Evolutionary conservation across 2,113 vertebrate genomes (phyloP), one percentile per base, ranked within the genome.

Genomic region (Hystrix cristata): DNA sequence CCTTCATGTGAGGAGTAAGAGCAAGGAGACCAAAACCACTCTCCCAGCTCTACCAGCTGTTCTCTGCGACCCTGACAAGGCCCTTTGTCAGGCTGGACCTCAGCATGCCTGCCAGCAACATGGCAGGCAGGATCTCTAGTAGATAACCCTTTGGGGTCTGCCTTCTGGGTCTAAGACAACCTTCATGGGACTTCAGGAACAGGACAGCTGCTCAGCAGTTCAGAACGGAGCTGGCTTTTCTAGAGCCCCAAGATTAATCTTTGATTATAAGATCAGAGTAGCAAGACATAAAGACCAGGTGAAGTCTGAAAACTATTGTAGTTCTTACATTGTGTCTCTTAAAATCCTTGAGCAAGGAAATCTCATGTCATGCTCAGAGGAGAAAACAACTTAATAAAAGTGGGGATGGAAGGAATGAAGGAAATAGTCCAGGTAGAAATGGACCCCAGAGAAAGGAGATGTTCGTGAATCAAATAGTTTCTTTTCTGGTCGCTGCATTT

Each of bases 381-480:
- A 97, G 95, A 92, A 95, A 95, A 96, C 51, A 97, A 81, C 83
- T 96, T 95, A 76, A 96, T 95, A 92, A 95, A 95, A 96, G 84
- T 0, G n/a, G 95, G 59, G 48, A 43, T 46, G 29, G 90, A 95
- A 60, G 91, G 92, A 87, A 92, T 86, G 72, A 84, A 89, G 94
- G 60, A 94, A 95, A 94, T 57, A 94, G 72, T 57, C 60, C 87
- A 95, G 87, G 87, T 97, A 95, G 95, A 97, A 96, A 95, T n/a
- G 76, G 87, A 76, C 92, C 96, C 92, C 72, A 81, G 92, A 97
- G 96, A 96, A 95, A 93, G 87, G 13, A 10, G 23, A 43, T 79
- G 51, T 46, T 83, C 94, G 67, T 67, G 87, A 95, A 94, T 94
- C 92, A 62, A 81, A 91, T 14, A 79, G 65, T 94, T 96, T 71